Evolutionary conservation across 2,888 invertebrate genomes (phyloP), one percentile per base, ranked within the genome.

Genomic region (Tenthredo notha): DNA sequence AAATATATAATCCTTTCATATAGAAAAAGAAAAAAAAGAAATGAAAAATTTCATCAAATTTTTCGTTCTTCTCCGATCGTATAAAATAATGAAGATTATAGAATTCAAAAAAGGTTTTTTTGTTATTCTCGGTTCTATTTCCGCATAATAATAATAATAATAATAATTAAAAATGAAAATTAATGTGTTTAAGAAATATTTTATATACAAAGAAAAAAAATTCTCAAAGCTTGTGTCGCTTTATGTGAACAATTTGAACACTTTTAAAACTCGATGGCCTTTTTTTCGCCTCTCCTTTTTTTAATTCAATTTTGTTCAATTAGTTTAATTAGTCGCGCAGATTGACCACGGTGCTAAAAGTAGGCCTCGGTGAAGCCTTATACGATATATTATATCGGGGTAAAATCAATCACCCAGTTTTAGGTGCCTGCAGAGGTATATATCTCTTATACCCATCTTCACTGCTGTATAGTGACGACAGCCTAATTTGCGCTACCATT

Each of bases 371-470:
- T 18, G 67, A 67, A 67, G 67, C 67, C 67, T 4, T 67, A 67
- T 33, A 33, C 67, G 7, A 67, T 67, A 33, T 67, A 33, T 33
- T 67, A 67, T 67, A 67, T 67, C 67, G 67, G 33, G 67, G 33
- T 67, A 67, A 67, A 67, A 67, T 67, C 67, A 67, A 67, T 67
- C 67, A 67, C 67, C 67, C 67, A 67, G 67, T 67, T 67, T 67
- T 67, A 67, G 67, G 33, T 18, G 29, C 33, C 33, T 18, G 67
- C 12, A 29, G 33, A 18, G 29, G 15, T 12, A 33, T 67, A 67
- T 33, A 67, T 67, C 10, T 25, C 10, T n/a, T 5, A 2, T 25
- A 12, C 61, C 61, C 37, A 70, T 18, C 18, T 18, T 7, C 15
- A 37, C 37, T 2, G 70, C 29, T 70, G 18, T 37, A 37, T 29